Evolutionary conservation across 2,888 invertebrate species (phyloP).

Genomic region (Sinopyrophorus schimmeli): DNA sequence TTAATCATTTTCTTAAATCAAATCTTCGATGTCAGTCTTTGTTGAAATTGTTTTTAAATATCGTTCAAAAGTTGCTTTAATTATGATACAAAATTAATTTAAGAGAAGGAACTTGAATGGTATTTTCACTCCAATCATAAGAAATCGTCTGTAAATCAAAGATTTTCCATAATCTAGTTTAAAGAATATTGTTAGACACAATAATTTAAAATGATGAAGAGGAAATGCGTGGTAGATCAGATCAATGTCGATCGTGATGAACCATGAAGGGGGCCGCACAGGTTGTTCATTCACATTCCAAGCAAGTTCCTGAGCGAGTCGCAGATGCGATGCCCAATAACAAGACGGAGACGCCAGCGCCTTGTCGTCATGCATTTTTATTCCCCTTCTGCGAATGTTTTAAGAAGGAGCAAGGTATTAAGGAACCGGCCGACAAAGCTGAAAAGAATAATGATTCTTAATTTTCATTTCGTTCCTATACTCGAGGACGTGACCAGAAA

Average conservation of each 20-base stretch:
- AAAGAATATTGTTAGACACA: constrained; percentile 27
- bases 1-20: too few species aligned
- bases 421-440: constrained; percentile 55
- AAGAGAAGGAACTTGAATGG: too few species aligned
- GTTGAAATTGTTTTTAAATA: too few species aligned
- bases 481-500: constrained; percentile 55
- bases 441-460: constrained; percentile 59
- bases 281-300: constrained; percentile 53
- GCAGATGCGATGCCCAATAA: constrained; percentile 48
- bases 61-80: too few species aligned
- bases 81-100: background rate
- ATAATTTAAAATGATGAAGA: constrained; percentile 35
- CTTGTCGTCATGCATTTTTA: constrained; percentile 55
- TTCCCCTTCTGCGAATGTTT: constrained; percentile 50
- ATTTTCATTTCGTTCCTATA: constrained; percentile 58
- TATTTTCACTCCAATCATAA: constrained; percentile 3
- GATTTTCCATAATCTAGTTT: constrained; percentile 21
- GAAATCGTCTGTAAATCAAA: constrained; percentile 26
- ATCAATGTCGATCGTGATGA: constrained; percentile 42
- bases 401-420: constrained; percentile 54
- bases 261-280: constrained; percentile 44
- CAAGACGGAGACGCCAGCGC: constrained; percentile 50
- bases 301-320: constrained; percentile 51
- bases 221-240: constrained; percentile 37
- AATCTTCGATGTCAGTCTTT: too few species aligned